Percentiles rank a stretch among this genome's conserved stretches.
phyloP scores from a whole-genome alignment of 2,888 invertebrate genomes.

The Rhagonycha lutea region DNA sequence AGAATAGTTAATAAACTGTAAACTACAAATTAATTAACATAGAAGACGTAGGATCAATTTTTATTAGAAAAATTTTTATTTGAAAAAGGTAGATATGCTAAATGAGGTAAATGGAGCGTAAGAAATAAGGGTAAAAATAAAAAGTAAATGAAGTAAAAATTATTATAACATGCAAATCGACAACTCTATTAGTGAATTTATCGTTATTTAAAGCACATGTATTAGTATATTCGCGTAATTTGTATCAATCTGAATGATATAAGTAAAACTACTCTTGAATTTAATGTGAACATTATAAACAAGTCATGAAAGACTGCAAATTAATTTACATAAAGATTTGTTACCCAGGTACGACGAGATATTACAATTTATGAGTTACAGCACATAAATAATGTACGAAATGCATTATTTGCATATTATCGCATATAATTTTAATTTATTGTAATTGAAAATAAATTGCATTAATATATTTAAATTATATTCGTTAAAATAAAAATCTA shows the following conservation, averaged over 20 bases:
- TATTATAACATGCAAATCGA: neutral
- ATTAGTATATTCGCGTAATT: neutral
- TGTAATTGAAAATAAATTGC: neutral
- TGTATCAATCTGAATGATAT: neutral
- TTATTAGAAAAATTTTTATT: neutral
- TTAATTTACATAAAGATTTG: neutral
- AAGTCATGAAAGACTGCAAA: neutral
- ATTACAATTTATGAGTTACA: neutral
- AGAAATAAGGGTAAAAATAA: neutral
- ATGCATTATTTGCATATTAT: neutral
- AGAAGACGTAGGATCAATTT: neutral
- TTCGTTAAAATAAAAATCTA: neutral
- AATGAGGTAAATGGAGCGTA: too few relatives aligned
- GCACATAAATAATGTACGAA: neutral
- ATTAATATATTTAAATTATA: neutral
- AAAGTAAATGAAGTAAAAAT: neutral
- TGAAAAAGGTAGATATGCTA: too few relatives aligned
- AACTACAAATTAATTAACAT: neutral
- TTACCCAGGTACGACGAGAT: neutral
- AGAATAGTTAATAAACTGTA: conserved; percentile 3
- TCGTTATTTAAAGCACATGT: neutral
- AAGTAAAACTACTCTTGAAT: neutral
- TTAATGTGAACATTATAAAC: neutral
- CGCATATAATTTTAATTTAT: neutral
- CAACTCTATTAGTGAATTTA: neutral